A percentile compares a stretch with the other conserved stretches of the same genome.
These are phyloP conservation scores for Oenanthe melanoleuca DNA, from an alignment of 2,113 vertebrate species.

Conservation along the genomic window DNA sequence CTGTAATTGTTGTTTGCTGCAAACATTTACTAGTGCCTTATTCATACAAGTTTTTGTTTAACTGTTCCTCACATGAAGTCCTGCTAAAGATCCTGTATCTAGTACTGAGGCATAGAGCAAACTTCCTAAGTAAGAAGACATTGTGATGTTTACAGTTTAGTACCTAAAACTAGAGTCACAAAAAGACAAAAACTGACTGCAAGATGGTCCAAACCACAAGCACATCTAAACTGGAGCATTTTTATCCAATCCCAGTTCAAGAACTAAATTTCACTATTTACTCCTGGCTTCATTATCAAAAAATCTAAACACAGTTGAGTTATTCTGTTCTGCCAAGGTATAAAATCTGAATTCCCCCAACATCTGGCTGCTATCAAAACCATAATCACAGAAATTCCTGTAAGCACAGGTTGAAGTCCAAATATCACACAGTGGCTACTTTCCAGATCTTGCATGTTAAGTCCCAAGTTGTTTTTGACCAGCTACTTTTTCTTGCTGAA, in stretches of 20 bases:
- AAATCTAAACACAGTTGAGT: not conserved
- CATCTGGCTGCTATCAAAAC: not conserved
- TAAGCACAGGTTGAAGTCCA: not conserved
- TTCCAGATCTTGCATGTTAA: not conserved
- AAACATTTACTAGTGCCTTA: slow-evolving; percentile 72
- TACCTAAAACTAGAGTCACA: slow-evolving; percentile 13
- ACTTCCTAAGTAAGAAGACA: not conserved
- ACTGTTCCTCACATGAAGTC: not conserved
- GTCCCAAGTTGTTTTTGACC: not conserved
- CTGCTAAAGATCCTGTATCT: slow-evolving; percentile 9
- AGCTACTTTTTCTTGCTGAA: not conserved
- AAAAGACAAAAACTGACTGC: not conserved
- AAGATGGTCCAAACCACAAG: not conserved
- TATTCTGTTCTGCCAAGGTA: not conserved
- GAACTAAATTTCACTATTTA: not conserved
- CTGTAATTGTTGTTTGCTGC: slow-evolving; percentile 57
- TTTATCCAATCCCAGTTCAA: not conserved
- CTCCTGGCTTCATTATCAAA: not conserved
- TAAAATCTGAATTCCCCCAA: not conserved
- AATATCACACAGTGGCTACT: not conserved
- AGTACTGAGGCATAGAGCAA: not conserved
- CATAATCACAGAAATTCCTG: not conserved
- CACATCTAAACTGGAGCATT: not conserved
- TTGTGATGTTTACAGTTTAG: not conserved
- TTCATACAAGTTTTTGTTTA: slow-evolving; percentile 43